Base-by-base conservation (phyloP, 2,797 vertebrate genomes). In the Halcyon badia region DNA sequence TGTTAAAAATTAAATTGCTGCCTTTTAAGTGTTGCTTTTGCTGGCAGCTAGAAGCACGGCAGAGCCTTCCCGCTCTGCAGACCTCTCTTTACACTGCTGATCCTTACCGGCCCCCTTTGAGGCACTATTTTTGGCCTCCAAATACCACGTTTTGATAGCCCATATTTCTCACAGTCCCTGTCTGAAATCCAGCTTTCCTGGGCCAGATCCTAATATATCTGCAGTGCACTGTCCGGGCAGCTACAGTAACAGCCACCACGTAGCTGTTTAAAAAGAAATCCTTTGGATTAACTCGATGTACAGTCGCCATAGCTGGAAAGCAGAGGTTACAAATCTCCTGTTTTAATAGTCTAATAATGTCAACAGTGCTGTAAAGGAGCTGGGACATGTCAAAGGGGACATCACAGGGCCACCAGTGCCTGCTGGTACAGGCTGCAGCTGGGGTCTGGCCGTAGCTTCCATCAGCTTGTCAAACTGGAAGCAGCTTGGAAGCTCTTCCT, bases 1-100 rank as follows among this genome's bases (percentile, higher is more conserved):
- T 66, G 87, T 78, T 94, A 85, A 93, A 92, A 80, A 96, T 87
- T 69, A 66, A 92, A 79, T 37, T n/a, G 30, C 33, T 44, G 37
- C 24, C 68, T 95, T 93, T 92, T 80, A 94, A 70, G 80, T n/a
- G 52, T 51, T 77, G 70, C 81, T 89, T 87, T 49, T 78, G 65
- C 80, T 83, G 82, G 79, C 58, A 91, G 65, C 41, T 33, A 68
- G 76, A 64, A 85, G 76, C 11, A 6, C 0, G 14, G 87, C 84
- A 89, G 84, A 89, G 58, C 65, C 79, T 35, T 57, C 46, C 37
- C 16, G 8, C 73, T 57, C 81, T 11, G 19, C 31, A 76, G 87
- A 85, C 61, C 64, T 46, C 86, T 49, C 26, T 42, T 83, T 65
- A 76, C 58, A 75, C 82, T 13, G 8, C 72, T 61, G 72, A 60